Conservation (phyloP, 2,113 vertebrate species). For the Carassius auratus region DNA sequence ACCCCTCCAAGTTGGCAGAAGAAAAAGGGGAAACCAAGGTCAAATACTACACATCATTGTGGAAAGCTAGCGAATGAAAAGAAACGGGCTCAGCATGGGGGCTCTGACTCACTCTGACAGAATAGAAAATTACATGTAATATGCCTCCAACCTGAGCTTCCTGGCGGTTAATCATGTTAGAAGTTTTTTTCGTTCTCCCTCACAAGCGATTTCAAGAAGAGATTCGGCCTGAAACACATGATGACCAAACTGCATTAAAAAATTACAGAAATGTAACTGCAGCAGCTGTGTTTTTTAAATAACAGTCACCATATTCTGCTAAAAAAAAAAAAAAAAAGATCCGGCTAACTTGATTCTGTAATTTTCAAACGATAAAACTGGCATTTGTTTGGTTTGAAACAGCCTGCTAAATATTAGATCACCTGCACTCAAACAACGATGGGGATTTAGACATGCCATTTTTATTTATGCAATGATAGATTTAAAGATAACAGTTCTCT, state of each 20-base stretch:
- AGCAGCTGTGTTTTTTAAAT: neutral
- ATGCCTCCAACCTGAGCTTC: slow-evolving; percentile 43
- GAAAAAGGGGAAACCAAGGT: slow-evolving; percentile 50
- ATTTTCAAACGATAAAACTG: neutral
- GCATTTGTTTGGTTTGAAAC: slow-evolving; percentile 16
- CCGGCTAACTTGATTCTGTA: neutral
- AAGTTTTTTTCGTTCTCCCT: slow-evolving; percentile 32
- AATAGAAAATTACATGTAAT: slow-evolving; percentile 58
- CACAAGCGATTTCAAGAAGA: neutral
- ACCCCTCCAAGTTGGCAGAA: slow-evolving; percentile 36
- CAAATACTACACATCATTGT: slow-evolving; percentile 40
- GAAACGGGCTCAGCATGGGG: slow-evolving; percentile 47
- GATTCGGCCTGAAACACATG: neutral
- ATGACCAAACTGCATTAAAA: neutral
- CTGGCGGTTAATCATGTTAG: slow-evolving; percentile 31
- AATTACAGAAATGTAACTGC: neutral
- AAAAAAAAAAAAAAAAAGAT: too few species aligned
- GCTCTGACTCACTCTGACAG: slow-evolving; percentile 44
- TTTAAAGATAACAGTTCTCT: neutral
- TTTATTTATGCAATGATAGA: neutral
- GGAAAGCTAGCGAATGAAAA: slow-evolving; percentile 44
- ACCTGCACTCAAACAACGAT: neutral
- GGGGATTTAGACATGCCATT: neutral
- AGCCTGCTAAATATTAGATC: neutral
- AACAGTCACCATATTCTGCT: too few species aligned